Base-by-base conservation (phyloP, 2,797 vertebrate genomes). In the Buceros bicornis region DNA sequence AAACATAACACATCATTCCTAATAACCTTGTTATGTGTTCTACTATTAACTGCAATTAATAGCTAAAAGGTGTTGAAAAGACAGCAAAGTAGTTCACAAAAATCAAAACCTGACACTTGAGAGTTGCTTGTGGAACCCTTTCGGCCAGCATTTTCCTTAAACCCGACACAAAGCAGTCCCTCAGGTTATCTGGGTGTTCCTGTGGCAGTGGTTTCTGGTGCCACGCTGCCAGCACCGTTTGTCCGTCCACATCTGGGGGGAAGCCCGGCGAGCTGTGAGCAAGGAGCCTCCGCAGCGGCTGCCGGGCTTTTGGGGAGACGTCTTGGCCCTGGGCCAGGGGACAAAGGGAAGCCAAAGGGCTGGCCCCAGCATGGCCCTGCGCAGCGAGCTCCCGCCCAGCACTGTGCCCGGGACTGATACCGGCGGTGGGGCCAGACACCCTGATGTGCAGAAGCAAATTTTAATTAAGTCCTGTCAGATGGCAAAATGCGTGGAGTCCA, bases 381-480 rank as follows among this genome's bases (percentile, higher is more conserved):
- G 1, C 26, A 28, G 56, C 0, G 0, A 79, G 51, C 15, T 84
- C 45, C 84, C 37, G 42, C 31, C 29, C 53, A 65, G 48, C 48
- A 6, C 31, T 10, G 12, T 18, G 50, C 54, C 37, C 28, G 25
- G 31, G 35, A 33, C 42, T 87, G 74, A 16, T 67, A 69, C 47
- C 0, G 6, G 19, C 8, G 22, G 2, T 60, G 57, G 25, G 19
- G 9, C 61, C 22, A 81, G 64, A n/a, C 79, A 66, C 74, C 33
- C 60, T 77, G 74, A 40, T 58, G 71, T 8, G 76, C 26, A 45
- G 29, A 57, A 86, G 16, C 14, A 71, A 65, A 33, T 78, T 96
- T 78, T 96, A 91, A 95, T 96, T 88, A 95, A 86, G 60, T 72
- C 57, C 11, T 65, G 58, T 58, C 95, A 86, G 87, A 64, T 82